Evolutionary conservation across 2,888 invertebrate species (phyloP), one percentile per base, ranked within the genome.

Genomic region (Cheilosia variabilis): DNA sequence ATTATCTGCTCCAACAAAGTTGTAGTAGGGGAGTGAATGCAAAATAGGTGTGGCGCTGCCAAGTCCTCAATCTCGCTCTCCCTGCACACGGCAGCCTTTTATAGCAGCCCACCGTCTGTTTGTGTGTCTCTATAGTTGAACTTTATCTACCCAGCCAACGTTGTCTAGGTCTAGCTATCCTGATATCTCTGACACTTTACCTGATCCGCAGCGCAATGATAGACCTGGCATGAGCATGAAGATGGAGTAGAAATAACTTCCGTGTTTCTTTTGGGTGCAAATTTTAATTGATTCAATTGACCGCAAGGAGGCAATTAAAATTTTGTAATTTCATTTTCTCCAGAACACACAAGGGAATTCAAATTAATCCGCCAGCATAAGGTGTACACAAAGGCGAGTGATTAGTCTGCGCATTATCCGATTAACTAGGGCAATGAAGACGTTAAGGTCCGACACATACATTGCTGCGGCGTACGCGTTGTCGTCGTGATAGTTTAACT

Each of bases 221-320:
- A 17, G 43, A 47, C 17, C 13, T 17, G 24, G 7, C 13, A 52
- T 52, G 47, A 7, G 19, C 17, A 34, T 17, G 41, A 24, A 5
- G 60, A 62, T 9, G 37, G 27, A 17, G 17, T 15, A 10, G 22
- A 43, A 47, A 43, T 27, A 50, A 41, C 41, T 55, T 71, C 50
- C 41, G 63, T 72, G 65, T 17, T 68, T 37, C 58, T 66, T 79
- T 75, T 34, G 47, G 65, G 75, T 63, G 84, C 52, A 66, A 68
- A 57, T 47, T 71, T 77, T 81, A 86, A 86, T 86, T 86, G 86
- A 86, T 81, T 86, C 86, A 86, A 86, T 86, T 81, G 86, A 86
- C 86, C 86, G 68, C 76, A 77, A 66, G 58, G 52, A 73, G 63
- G 75, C 60, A 76, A 86, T 76, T 86, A 76, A 77, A 81, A 76